A percentile compares a stretch with the other conserved stretches of the same genome.
These are phyloP conservation scores for Ypsolopha scabrella DNA, from an alignment of 2,888 invertebrate species.

Conservation along the genomic window DNA sequence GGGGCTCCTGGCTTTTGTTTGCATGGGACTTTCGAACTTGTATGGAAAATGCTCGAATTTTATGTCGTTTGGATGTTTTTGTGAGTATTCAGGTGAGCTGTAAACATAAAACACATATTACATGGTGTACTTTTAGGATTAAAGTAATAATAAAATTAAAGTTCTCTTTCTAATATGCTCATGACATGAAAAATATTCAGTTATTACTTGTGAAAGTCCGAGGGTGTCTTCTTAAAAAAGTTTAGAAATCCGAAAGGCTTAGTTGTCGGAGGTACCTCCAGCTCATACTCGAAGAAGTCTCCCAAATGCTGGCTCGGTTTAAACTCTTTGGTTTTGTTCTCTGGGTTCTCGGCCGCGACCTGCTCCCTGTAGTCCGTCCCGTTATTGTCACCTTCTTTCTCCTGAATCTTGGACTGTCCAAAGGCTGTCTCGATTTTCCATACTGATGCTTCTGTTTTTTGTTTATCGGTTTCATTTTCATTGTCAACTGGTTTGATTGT, in stretches of 20 bases:
- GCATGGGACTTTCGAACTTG: constrained; percentile 31
- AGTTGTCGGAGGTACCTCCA: constrained; percentile 29
- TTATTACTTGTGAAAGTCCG: too few species aligned
- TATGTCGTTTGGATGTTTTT: too few species aligned
- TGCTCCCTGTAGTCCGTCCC: constrained; percentile 15
- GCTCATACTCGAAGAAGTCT: constrained; percentile 51
- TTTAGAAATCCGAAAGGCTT: constrained; percentile 9
- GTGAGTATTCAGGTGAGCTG: too few species aligned
- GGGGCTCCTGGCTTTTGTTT: constrained; percentile 6
- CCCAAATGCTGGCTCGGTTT: constrained; percentile 65
- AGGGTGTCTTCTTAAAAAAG: too few species aligned
- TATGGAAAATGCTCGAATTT: constrained; percentile 27
- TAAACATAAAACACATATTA: too few species aligned
- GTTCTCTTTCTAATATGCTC: too few species aligned
- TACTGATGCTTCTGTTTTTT: constrained; percentile 15
- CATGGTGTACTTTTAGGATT: too few species aligned
- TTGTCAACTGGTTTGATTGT: constrained; percentile 7
- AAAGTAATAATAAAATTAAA: too few species aligned
- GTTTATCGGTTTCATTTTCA: constrained; percentile 8
- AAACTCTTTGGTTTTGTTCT: constrained; percentile 38
- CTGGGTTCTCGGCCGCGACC: constrained; percentile 14
- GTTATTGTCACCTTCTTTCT: constrained; percentile 16
- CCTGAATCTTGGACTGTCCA: constrained; percentile 19
- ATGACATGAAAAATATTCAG: too few species aligned
- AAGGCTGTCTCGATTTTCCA: constrained; percentile 42